Conservation (phyloP, 2,888 invertebrate genomes). For the Netelia virgata region DNA sequence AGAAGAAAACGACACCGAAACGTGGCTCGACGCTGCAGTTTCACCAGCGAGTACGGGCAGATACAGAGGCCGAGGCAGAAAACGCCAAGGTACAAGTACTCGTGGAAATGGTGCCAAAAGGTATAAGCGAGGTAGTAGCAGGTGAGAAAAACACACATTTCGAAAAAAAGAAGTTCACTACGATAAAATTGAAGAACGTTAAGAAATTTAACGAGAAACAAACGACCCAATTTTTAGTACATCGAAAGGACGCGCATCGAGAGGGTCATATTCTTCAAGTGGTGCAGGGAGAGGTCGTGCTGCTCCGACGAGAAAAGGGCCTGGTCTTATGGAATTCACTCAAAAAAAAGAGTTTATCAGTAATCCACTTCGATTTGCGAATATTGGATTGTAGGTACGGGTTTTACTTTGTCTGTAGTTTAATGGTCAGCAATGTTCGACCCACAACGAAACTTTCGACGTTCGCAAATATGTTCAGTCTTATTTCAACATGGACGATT, state of each 20-base stretch:
- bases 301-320: slow-evolving; percentile 62
- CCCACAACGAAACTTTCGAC: neutral
- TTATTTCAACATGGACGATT: neutral
- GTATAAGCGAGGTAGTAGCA: slow-evolving; percentile 53
- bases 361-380: slow-evolving; percentile 75
- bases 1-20: slow-evolving; percentile 71
- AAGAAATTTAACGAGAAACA: slow-evolving; percentile 4
- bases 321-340: slow-evolving; percentile 79
- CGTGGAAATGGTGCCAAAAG: slow-evolving; percentile 56
- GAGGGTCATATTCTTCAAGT: slow-evolving; percentile 64
- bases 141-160: slow-evolving; percentile 42
- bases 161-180: neutral
- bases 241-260: slow-evolving; percentile 46
- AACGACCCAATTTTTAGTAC: slow-evolving; percentile 23
- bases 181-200: too few relatives aligned
- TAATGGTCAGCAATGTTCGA: neutral
- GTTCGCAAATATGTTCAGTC: slow-evolving; percentile 9
- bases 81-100: slow-evolving; percentile 75
- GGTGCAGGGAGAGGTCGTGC: slow-evolving; percentile 51
- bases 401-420: slow-evolving; percentile 33
- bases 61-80: slow-evolving; percentile 71
- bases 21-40: slow-evolving; percentile 68
- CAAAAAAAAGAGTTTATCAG: slow-evolving; percentile 75
- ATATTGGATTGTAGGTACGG: slow-evolving; percentile 67
- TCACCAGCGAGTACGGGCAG: slow-evolving; percentile 52